These are phyloP conservation scores for Lacanobia oleracea DNA, from an alignment of 2,888 invertebrate genomes.

Conservation along the genomic window DNA sequence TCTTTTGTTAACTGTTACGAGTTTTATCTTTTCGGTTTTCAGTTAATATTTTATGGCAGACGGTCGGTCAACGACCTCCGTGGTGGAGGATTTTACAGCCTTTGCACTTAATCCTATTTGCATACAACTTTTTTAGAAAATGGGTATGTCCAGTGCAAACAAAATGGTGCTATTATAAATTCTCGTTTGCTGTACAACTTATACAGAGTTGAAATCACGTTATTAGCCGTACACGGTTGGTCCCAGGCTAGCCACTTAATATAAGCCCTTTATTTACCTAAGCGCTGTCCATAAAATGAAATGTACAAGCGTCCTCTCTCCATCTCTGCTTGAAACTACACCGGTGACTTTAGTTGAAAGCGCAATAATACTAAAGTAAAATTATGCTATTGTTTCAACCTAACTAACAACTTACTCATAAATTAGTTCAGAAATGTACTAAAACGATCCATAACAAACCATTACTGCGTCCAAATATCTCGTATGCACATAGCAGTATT, in stretches of 20 bases:
- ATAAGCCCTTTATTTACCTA: constrained; percentile 24
- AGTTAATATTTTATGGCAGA: constrained; percentile 17
- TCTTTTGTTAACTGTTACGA: constrained; percentile 51
- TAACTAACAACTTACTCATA: constrained; percentile 39
- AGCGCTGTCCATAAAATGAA: constrained; percentile 34
- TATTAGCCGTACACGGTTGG: not conserved
- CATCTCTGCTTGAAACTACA: constrained; percentile 2
- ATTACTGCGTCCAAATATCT: constrained; percentile 26
- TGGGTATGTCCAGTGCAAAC: not conserved
- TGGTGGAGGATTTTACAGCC: constrained; percentile 3
- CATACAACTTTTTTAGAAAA: constrained; percentile 1
- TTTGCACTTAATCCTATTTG: constrained; percentile 9
- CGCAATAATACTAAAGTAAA: constrained; percentile 36
- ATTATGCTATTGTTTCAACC: constrained; percentile 37
- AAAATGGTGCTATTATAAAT: not conserved
- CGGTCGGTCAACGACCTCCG: constrained; percentile 9
- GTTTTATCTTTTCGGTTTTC: constrained; percentile 30
- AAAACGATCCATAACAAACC: constrained; percentile 30
- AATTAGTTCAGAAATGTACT: constrained; percentile 39
- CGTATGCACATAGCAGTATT: constrained; percentile 19
- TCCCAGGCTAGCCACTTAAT: constrained; percentile 19
- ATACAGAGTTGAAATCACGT: constrained; percentile 17
- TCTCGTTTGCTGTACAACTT: not conserved
- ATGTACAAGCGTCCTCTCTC: not conserved
- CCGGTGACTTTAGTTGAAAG: constrained; percentile 15